Evolutionary conservation across 2,113 vertebrate genomes (phyloP).

Genomic region (Rhynchomys soricoides): DNA sequence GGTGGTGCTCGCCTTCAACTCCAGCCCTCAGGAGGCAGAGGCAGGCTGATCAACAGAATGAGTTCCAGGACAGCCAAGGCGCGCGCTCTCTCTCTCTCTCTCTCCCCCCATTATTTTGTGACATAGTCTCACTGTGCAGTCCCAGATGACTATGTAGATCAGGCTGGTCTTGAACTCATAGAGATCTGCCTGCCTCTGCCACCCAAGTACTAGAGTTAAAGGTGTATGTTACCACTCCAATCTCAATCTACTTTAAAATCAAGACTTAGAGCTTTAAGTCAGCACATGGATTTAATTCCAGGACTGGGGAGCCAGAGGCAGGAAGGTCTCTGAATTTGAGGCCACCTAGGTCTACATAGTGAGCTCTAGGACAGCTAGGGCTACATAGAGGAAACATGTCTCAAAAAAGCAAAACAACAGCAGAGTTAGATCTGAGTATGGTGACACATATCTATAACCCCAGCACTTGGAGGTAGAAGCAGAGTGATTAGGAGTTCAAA

Average conservation of each 20-base stretch:
- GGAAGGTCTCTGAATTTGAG: too few species aligned
- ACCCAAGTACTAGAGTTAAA: background rate
- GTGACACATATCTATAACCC: too few species aligned
- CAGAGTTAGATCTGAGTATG: too few species aligned
- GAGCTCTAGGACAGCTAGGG: too few species aligned
- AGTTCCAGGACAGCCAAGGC: background rate
- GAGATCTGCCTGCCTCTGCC: background rate
- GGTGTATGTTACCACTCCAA: background rate
- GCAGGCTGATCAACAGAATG: background rate
- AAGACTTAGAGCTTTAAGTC: too few species aligned
- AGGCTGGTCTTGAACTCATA: background rate
- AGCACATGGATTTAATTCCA: too few species aligned
- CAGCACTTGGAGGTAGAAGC: too few species aligned
- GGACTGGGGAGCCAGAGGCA: too few species aligned
- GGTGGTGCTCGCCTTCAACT: background rate
- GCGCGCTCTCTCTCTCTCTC: too few species aligned
- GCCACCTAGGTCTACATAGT: too few species aligned
- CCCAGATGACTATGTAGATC: background rate
- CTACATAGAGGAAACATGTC: too few species aligned
- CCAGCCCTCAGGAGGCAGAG: background rate
- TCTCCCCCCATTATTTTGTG: background rate
- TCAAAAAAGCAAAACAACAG: too few species aligned
- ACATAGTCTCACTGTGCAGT: background rate
- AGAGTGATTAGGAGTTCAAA: background rate
- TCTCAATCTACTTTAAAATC: background rate